Evolutionary conservation across 2,888 invertebrate genomes (phyloP).

Genomic region (Amorpha juglandis): DNA sequence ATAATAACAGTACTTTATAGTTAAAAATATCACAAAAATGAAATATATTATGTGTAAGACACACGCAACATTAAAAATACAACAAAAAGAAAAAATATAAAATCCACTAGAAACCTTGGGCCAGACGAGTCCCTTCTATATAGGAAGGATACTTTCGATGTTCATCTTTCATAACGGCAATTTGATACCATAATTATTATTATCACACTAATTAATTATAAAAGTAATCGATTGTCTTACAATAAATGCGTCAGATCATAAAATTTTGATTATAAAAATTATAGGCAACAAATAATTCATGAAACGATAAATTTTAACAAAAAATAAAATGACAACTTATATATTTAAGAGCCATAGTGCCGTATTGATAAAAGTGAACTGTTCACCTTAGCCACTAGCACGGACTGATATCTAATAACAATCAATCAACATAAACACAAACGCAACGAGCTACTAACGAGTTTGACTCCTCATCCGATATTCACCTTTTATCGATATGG

Average conservation of each 20-base stretch:
- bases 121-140: conserved; percentile 83
- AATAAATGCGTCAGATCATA: conserved; percentile 85
- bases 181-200: conserved; percentile 82
- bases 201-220: conserved; percentile 85
- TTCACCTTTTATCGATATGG: conserved; percentile 85
- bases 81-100: conserved; percentile 83
- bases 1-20: conserved; percentile 85
- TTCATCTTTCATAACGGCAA: conserved; percentile 82
- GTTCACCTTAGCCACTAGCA: conserved; percentile 61
- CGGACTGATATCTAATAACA: conserved; percentile 51
- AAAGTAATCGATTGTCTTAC: conserved; percentile 84
- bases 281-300: conserved; percentile 81
- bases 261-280: conserved; percentile 83
- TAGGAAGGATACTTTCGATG: conserved; percentile 86
- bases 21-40: conserved; percentile 86
- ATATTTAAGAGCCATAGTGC: conserved; percentile 79
- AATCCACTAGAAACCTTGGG: conserved; percentile 84
- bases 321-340: conserved; percentile 79
- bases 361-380: conserved; percentile 84
- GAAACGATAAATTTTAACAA: conserved; percentile 83
- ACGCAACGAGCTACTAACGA: conserved; percentile 76
- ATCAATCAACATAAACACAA: conserved; percentile 68
- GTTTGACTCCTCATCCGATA: conserved; percentile 82
- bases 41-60: conserved; percentile 85
- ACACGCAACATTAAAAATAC: conserved; percentile 85